A percentile compares a stretch with the other conserved stretches of the same genome.
Conservation (phyloP, 2,888 invertebrate genomes). For the Melanophora roralis region DNA sequence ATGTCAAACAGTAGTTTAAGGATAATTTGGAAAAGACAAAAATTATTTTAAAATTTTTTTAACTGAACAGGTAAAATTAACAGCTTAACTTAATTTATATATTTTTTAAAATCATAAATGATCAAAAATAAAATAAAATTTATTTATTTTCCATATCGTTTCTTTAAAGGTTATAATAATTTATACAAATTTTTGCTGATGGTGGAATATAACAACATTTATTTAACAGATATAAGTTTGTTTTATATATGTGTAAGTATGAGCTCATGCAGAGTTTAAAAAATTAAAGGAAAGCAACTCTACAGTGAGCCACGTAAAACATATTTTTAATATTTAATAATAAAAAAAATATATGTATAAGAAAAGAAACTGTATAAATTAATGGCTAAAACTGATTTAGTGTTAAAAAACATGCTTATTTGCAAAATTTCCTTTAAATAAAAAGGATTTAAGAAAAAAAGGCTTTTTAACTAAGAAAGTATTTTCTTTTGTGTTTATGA, state of each 20-base stretch:
- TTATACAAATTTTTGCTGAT: background rate
- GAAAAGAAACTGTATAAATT: background rate
- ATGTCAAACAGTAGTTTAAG: too few relatives aligned
- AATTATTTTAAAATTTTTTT: too few relatives aligned
- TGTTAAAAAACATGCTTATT: slow-evolving; percentile 44
- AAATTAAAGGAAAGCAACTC: background rate
- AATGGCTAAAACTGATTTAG: slow-evolving; percentile 36
- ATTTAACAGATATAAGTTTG: background rate
- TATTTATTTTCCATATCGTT: slow-evolving; percentile 6
- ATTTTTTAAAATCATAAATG: background rate
- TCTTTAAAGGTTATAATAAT: slow-evolving; percentile 20
- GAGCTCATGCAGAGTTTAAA: slow-evolving; percentile 46
- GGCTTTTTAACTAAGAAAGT: too few relatives aligned
- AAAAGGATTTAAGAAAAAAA: background rate
- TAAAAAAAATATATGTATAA: background rate
- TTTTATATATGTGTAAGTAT: too few relatives aligned
- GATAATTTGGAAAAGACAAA: too few relatives aligned
- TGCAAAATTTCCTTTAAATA: slow-evolving; percentile 45
- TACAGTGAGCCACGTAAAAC: background rate
- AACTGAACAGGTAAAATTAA: too few relatives aligned
- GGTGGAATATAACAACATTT: background rate
- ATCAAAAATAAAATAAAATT: background rate
- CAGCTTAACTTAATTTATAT: too few relatives aligned
- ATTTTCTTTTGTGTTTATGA: background rate
- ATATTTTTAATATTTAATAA: background rate